Evolutionary conservation across 1,140 invertebrate species (phyloP).

Genomic region (Apis dorsata): DNA sequence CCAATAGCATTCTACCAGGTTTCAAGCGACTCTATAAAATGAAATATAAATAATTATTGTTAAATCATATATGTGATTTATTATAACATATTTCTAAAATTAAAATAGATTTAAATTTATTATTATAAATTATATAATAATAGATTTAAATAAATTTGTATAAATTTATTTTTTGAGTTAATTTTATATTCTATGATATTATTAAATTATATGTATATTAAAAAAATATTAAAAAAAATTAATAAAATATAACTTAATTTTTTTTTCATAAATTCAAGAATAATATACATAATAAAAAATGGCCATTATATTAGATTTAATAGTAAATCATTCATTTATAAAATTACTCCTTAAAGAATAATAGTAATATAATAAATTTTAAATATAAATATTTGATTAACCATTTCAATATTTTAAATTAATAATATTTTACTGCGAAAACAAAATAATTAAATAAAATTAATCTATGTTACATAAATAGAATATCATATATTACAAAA

Average conservation of each 20-base stretch:
- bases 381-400: neutral
- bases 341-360: neutral
- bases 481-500: neutral
- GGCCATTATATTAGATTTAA: constrained; percentile 53
- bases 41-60: constrained; percentile 62
- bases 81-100: too few species aligned
- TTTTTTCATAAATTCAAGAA: constrained; percentile 59
- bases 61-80: constrained; percentile 33
- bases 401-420: neutral
- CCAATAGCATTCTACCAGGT: constrained; percentile 98
- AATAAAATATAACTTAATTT: constrained; percentile 73
- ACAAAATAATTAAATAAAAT: too few species aligned
- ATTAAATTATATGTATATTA: too few species aligned
- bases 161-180: constrained; percentile 78
- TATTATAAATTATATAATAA: too few species aligned
- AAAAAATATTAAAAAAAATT: constrained; percentile 72
- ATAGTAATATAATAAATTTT: neutral
- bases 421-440: neutral
- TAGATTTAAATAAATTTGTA: constrained; percentile 70
- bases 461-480: neutral
- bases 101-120: too few species aligned
- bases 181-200: constrained; percentile 74
- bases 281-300: constrained; percentile 10
- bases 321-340: constrained; percentile 35
- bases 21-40: constrained; percentile 93